Conservation (phyloP, 2,888 invertebrate genomes). For the Syrphus vitripennis region DNA sequence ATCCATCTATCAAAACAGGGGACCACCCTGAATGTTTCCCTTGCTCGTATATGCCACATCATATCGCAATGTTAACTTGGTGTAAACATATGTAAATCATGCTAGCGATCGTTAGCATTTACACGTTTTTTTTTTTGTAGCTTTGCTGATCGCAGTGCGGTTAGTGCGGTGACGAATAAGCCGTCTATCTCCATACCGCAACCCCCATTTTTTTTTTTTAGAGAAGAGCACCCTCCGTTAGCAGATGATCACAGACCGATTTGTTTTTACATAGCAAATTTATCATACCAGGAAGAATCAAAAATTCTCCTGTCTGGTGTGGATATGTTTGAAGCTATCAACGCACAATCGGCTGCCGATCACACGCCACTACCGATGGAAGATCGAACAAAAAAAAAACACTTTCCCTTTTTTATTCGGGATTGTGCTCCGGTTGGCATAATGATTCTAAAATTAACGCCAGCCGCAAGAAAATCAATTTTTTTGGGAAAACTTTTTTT, state of each 20-base stretch:
- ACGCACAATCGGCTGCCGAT: constrained; percentile 50
- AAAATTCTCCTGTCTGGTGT: constrained; percentile 4
- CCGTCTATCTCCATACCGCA: constrained; percentile 45
- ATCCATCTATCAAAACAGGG: constrained; percentile 65
- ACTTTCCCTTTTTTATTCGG: constrained; percentile 29
- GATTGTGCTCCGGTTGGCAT: constrained; percentile 21
- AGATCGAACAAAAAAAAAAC: constrained; percentile 48
- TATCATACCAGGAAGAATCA: constrained; percentile 58
- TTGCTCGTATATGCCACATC: constrained; percentile 51
- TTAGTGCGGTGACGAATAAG: constrained; percentile 56
- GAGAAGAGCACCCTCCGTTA: not conserved
- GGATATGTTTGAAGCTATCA: constrained; percentile 61
- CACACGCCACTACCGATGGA: constrained; percentile 39
- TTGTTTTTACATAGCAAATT: constrained; percentile 33
- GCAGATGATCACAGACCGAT: constrained; percentile 49
- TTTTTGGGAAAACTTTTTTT: constrained; percentile 27
- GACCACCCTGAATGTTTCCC: constrained; percentile 59
- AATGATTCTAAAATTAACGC: constrained; percentile 56
- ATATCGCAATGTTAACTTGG: constrained; percentile 67
- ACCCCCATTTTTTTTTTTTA: not conserved
- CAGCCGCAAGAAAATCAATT: not conserved
- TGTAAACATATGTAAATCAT: constrained; percentile 73
- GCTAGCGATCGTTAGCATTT: constrained; percentile 50
- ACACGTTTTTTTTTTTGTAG: constrained; percentile 38
- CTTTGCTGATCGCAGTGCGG: constrained; percentile 57